Conservation (phyloP, 1,140 invertebrate species). For the Saccostrea cuccullata region DNA sequence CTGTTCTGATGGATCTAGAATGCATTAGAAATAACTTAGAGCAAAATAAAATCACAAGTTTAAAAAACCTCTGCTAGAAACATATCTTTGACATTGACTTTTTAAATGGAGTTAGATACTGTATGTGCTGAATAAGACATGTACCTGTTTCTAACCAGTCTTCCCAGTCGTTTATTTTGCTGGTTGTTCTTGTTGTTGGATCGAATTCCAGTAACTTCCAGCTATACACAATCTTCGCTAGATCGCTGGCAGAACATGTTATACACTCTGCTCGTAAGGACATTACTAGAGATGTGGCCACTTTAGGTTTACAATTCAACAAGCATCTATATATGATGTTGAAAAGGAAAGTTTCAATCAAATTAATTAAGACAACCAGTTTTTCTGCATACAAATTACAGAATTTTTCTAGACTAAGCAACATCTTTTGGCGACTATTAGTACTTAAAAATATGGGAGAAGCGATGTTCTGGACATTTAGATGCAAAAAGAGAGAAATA, state of each 20-base stretch:
- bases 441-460: too few relatives aligned
- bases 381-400: too few relatives aligned
- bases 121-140: neutral
- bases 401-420: too few relatives aligned
- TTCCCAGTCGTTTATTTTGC: slow-evolving; percentile 39
- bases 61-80: too few relatives aligned
- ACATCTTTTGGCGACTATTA: too few relatives aligned
- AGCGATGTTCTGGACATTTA: neutral
- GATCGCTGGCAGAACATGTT: slow-evolving; percentile 40
- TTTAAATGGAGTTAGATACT: too few relatives aligned
- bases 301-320: slow-evolving; percentile 51
- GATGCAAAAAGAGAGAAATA: neutral
- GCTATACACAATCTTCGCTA: neutral
- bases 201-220: slow-evolving; percentile 45
- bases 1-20: neutral
- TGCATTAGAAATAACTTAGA: neutral
- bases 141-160: slow-evolving; percentile 40
- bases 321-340: slow-evolving; percentile 42
- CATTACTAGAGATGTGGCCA: slow-evolving; percentile 44
- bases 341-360: too few relatives aligned
- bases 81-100: too few relatives aligned
- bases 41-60: neutral
- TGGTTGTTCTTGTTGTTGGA: neutral
- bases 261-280: slow-evolving; percentile 47
- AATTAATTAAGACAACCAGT: too few relatives aligned